Evolutionary conservation across 2,888 invertebrate genomes (phyloP).

Genomic region (Fragum whitleyi): DNA sequence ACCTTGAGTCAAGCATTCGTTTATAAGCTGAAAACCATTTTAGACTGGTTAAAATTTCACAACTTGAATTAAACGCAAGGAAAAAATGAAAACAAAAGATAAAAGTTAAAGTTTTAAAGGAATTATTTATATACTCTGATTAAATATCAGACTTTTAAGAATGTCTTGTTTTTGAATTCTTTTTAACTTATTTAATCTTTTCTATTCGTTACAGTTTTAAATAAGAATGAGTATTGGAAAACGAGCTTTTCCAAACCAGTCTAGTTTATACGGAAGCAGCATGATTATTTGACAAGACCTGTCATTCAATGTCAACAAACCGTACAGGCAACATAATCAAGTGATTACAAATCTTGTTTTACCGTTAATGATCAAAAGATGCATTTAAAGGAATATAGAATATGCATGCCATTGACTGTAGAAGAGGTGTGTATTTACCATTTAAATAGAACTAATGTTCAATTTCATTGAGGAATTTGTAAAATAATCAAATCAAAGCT

Average conservation of each 20-base stretch:
- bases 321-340: background rate
- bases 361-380: constrained; percentile 86
- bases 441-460: too few relatives aligned
- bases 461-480: too few relatives aligned
- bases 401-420: constrained; percentile 96
- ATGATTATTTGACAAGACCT: constrained; percentile 25
- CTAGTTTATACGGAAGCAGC: constrained; percentile 17
- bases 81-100: too few relatives aligned
- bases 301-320: constrained; percentile 18
- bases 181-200: too few relatives aligned
- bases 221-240: too few relatives aligned
- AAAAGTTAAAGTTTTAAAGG: too few relatives aligned
- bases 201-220: too few relatives aligned
- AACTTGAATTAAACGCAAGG: too few relatives aligned
- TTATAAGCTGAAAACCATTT: background rate
- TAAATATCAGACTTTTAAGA: too few relatives aligned
- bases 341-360: background rate
- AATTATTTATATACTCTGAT: too few relatives aligned
- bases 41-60: constrained; percentile 22
- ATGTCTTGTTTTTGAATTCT: too few relatives aligned
- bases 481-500: too few relatives aligned
- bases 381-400: constrained; percentile 95
- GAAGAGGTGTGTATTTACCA: constrained; percentile 92
- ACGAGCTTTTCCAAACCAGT: background rate
- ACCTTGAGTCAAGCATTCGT: background rate